These are phyloP conservation scores for Heterodera carotae DNA, from an alignment of 1,140 invertebrate species.

Conservation along the genomic window DNA sequence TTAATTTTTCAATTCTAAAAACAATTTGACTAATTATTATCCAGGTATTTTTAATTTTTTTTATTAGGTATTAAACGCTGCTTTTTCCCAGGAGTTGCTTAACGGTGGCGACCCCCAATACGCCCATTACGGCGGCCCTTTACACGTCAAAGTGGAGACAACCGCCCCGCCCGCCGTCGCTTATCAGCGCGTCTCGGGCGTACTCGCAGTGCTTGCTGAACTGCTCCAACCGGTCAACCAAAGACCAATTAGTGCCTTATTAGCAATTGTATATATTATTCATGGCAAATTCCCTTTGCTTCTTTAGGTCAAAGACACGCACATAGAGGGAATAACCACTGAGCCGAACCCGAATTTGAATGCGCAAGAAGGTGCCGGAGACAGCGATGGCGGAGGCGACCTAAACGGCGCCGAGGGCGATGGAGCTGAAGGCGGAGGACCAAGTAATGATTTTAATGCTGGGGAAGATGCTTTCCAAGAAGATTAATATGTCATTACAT, in stretches of 20 bases:
- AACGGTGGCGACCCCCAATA: slow-evolving; percentile 86
- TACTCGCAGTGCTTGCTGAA: slow-evolving; percentile 49
- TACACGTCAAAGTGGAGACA: slow-evolving; percentile 88
- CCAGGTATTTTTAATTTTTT: no score
- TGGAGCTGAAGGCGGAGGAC: neutral
- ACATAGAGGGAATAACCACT: slow-evolving; percentile 50
- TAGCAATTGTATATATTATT: no score
- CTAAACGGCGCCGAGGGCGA: slow-evolving; percentile 18
- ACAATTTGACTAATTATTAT: no score
- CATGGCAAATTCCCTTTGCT: neutral
- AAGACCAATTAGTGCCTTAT: slow-evolving; percentile 20
- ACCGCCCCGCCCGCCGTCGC: slow-evolving; percentile 85
- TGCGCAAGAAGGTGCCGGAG: slow-evolving; percentile 29
- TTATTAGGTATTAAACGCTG: slow-evolving; percentile 14
- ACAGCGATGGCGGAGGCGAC: slow-evolving; percentile 23
- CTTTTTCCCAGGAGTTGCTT: slow-evolving; percentile 80
- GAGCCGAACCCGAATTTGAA: slow-evolving; percentile 24
- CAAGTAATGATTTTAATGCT: slow-evolving; percentile 4
- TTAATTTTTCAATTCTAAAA: no score
- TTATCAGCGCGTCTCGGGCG: slow-evolving; percentile 80
- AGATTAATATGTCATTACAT: neutral
- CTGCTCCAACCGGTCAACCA: slow-evolving; percentile 43
- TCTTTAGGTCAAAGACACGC: slow-evolving; percentile 52
- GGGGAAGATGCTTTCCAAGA: neutral
- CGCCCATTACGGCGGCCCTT: slow-evolving; percentile 84